Evolutionary conservation across 30 jellyfish, hydroid and myxozoan genomes (phyloP).

Genomic region (Hydra vulgaris): DNA sequence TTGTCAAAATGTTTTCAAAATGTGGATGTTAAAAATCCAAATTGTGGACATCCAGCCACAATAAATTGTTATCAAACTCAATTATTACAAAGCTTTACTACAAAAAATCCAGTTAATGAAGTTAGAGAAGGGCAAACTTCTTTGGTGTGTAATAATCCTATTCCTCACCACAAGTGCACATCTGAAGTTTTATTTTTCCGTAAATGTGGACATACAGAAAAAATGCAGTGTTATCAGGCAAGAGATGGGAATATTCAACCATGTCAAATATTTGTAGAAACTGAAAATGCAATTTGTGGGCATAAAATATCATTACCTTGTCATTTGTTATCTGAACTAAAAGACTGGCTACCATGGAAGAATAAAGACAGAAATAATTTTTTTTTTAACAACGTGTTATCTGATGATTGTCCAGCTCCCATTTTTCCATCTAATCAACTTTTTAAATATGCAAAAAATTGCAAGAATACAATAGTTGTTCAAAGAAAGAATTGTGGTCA

Average conservation of each 20-base stretch:
- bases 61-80: slow-evolving; percentile 6
- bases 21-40: slow-evolving; percentile 7
- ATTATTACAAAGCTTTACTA: not conserved
- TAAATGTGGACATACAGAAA: slow-evolving; percentile 6
- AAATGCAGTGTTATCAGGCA: not conserved
- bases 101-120: not conserved
- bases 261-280: not conserved
- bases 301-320: slow-evolving; percentile 1
- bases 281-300: not conserved
- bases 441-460: not conserved
- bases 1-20: not conserved
- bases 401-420: not conserved
- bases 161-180: not conserved
- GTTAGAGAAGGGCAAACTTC: slow-evolving; percentile 6
- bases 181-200: not conserved
- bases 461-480: slow-evolving; percentile 5
- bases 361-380: not conserved
- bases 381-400: not conserved
- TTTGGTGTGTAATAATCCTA: not conserved
- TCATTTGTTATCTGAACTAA: not conserved
- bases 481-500: slow-evolving; percentile 12
- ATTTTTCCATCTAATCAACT: not conserved
- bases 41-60: slow-evolving; percentile 13
- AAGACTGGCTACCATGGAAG: slow-evolving; percentile 10
- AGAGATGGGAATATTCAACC: not conserved